A percentile compares a stretch with the other conserved stretches of the same genome.
phyloP scores from a whole-genome alignment of 1,140 invertebrate genomes.

The Drosophila miranda region DNA sequence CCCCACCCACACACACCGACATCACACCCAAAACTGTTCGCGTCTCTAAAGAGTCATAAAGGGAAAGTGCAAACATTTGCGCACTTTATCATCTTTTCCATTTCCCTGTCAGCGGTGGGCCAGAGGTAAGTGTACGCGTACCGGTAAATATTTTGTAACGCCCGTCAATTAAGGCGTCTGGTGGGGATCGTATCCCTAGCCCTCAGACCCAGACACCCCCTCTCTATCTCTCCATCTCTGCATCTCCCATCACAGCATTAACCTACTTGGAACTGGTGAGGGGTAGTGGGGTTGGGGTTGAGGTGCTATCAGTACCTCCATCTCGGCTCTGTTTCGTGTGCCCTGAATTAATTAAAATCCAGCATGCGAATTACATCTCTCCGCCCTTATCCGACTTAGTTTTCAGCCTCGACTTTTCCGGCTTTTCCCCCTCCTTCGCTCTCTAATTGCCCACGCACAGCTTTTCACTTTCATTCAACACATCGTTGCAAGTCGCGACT shows the following conservation, averaged over 20 bases:
- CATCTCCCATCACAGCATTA: slow-evolving; percentile 48
- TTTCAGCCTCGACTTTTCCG: slow-evolving; percentile 22
- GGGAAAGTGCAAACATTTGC: slow-evolving; percentile 79
- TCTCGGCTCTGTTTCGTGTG: slow-evolving; percentile 21
- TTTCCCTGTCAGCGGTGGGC: slow-evolving; percentile 28
- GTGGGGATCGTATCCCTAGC: neutral
- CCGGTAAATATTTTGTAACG: slow-evolving; percentile 79
- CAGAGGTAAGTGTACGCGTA: slow-evolving; percentile 32
- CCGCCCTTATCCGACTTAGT: slow-evolving; percentile 40
- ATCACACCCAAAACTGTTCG: slow-evolving; percentile 50
- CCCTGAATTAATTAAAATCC: slow-evolving; percentile 79
- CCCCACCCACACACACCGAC: neutral
- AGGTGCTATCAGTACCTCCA: slow-evolving; percentile 20
- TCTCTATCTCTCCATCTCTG: neutral
- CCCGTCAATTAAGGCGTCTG: slow-evolving; percentile 70
- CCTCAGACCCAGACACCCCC: neutral
- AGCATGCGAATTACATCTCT: slow-evolving; percentile 71
- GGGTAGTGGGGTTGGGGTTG: too few relatives aligned
- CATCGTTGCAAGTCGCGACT: slow-evolving; percentile 70
- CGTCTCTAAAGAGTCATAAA: slow-evolving; percentile 74
- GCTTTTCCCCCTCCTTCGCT: slow-evolving; percentile 10
- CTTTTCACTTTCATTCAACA: slow-evolving; percentile 74
- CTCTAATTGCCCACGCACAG: slow-evolving; percentile 79
- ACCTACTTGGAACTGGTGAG: slow-evolving; percentile 53
- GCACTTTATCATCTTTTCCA: slow-evolving; percentile 77